Base-by-base conservation (phyloP, 2,888 invertebrate genomes). In the Nysson spinosus region DNA sequence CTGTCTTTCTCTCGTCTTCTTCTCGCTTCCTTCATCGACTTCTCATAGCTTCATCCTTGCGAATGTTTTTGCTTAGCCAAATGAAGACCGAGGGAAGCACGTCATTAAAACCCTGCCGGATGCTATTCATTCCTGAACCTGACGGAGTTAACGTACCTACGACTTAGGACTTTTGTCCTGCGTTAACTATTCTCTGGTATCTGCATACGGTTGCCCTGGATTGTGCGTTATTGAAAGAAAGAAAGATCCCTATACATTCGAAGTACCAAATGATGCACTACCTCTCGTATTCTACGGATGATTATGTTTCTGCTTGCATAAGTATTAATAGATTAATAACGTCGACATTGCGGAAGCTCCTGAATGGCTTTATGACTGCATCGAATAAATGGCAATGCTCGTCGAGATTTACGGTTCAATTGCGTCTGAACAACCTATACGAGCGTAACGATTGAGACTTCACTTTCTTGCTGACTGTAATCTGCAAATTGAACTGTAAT, bases 1-100 rank as follows among this genome's bases (percentile, higher is more conserved):
- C 28, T 55, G 22, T 20, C 40, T 32, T 39, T 30, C 20, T 20
- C 14, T 19, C 22, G 7, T 14, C 34, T 7, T 50, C 17, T 30
- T 22, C 22, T 39, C 28, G 24, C 46, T 1, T 11, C 26, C 6
- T 16, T 12, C 20, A 9, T 16, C 39, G 52, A 43, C 50, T 40
- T 17, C 30, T 50, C 58, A 43, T 49, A 55, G 54, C 54, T 67
- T 62, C 55, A 67, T 71, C 60, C 47, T 47, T 37, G 63, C 75
- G 73, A 75, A 66, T 69, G 77, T 77, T 78, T 75, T 77, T 77
- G 77, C 75, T 79, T 77, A 79, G 77, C 74, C 72, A 57, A 72
- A 75, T 64, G 75, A 72, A 75, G 64, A 72, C 63, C 58, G 65
- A 55, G 68, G 69, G 69, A 61, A 77, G 77, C 69, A 69, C 68